Conservation (phyloP, 2,797 vertebrate species). For the Pantherophis alleghaniensis region DNA sequence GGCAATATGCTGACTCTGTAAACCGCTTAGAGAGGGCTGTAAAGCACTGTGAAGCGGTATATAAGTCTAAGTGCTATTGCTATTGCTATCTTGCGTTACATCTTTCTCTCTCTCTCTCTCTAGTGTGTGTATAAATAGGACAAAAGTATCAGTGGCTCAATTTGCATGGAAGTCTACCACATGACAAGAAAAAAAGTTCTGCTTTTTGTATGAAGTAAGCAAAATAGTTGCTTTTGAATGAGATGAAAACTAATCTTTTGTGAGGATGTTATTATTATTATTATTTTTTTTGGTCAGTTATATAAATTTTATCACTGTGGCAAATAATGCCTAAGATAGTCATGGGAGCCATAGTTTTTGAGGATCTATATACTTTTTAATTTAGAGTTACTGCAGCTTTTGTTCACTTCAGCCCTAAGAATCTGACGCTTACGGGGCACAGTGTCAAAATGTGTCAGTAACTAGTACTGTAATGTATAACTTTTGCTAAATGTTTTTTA, state of each 20-base stretch:
- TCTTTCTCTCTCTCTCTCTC: too few species aligned
- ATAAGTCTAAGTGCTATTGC: too few species aligned
- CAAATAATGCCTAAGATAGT: not conserved
- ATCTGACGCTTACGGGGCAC: conserved; percentile 22
- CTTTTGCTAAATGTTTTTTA: not conserved
- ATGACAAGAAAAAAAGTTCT: not conserved
- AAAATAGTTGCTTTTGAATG: not conserved
- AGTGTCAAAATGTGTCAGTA: not conserved
- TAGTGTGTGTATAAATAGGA: too few species aligned
- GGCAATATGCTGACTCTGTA: too few species aligned
- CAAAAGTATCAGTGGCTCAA: too few species aligned
- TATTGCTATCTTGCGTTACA: too few species aligned
- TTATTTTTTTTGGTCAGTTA: too few species aligned
- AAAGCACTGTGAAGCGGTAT: too few species aligned
- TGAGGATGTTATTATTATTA: too few species aligned
- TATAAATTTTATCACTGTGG: not conserved
- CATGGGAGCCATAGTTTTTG: not conserved
- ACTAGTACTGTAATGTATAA: not conserved
- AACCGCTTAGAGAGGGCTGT: too few species aligned
- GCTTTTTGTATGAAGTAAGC: not conserved
- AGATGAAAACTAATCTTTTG: not conserved
- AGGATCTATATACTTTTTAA: not conserved
- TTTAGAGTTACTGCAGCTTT: conserved; percentile 9
- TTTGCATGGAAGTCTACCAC: not conserved
- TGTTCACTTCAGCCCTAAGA: conserved; percentile 22